A percentile compares a stretch with the other conserved stretches of the same genome.
Conservation (phyloP, 2,888 invertebrate genomes). For the Archips crataeganus region DNA sequence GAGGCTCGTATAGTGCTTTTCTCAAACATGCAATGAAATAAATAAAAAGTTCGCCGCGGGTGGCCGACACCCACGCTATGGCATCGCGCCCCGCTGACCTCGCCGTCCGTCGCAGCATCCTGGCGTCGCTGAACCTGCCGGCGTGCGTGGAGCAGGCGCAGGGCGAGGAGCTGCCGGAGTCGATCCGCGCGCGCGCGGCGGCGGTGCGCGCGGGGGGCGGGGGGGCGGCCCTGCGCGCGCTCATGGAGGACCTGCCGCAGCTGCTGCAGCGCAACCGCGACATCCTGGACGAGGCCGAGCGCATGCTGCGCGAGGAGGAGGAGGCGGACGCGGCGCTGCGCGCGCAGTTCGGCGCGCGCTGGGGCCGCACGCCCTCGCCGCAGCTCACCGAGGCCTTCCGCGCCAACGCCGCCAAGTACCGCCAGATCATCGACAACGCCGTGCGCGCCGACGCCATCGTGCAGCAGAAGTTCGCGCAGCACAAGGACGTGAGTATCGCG, state of each 20-base stretch:
- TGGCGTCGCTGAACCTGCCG: constrained; percentile 97
- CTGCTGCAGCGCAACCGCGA: constrained; percentile 94
- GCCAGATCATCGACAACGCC: constrained; percentile 96
- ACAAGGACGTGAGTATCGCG: constrained; percentile 78
- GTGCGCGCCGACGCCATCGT: constrained; percentile 93
- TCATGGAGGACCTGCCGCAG: constrained; percentile 95
- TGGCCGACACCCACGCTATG: too few relatives aligned
- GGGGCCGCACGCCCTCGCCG: constrained; percentile 95
- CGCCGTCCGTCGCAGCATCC: constrained; percentile 75
- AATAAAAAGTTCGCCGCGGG: too few relatives aligned
- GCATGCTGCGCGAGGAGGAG: constrained; percentile 95
- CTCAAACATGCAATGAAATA: too few relatives aligned
- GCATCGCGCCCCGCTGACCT: too few relatives aligned
- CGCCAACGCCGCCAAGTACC: constrained; percentile 96
- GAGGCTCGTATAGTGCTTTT: too few relatives aligned
- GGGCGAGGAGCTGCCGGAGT: constrained; percentile 92
- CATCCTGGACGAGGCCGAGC: constrained; percentile 96
- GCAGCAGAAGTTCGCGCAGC: constrained; percentile 93
- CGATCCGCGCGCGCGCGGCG: constrained; percentile 94
- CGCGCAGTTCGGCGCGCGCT: constrained; percentile 95
- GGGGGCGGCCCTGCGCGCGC: constrained; percentile 87
- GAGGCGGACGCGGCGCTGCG: constrained; percentile 95
- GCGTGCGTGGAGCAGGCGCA: constrained; percentile 96
- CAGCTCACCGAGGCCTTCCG: constrained; percentile 96
- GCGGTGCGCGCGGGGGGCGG: constrained; percentile 93